These are phyloP conservation scores for Heteronetta atricapilla DNA, from an alignment of 2,113 vertebrate species.

Conservation along the genomic window DNA sequence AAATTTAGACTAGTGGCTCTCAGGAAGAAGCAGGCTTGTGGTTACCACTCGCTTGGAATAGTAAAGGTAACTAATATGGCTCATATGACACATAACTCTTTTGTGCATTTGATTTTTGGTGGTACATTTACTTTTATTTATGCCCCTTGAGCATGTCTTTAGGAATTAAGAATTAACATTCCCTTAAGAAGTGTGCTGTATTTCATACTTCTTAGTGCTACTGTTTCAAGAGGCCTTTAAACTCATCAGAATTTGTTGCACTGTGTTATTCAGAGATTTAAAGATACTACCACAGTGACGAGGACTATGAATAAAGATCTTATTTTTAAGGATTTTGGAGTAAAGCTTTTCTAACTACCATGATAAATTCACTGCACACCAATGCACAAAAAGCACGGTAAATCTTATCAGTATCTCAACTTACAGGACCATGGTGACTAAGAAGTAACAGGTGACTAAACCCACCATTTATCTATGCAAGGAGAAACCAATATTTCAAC, in stretches of 20 bases:
- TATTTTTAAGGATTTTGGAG: not conserved
- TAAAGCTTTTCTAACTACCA: not conserved
- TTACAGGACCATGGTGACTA: not conserved
- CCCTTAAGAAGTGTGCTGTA: not conserved
- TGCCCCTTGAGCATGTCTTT: not conserved
- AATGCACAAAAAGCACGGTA: not conserved
- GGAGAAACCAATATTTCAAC: not conserved
- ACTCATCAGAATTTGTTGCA: not conserved
- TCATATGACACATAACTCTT: not conserved
- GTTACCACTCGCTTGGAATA: not conserved
- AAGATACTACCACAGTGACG: not conserved
- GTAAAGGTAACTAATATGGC: not conserved
- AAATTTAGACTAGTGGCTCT: not conserved
- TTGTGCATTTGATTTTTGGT: not conserved
- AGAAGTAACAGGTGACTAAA: not conserved
- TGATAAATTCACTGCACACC: not conserved
- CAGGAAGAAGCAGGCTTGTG: not conserved
- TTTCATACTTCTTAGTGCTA: not conserved
- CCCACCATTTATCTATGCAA: not conserved
- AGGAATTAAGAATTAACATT: not conserved
- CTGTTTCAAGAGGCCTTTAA: not conserved
- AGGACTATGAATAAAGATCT: not conserved
- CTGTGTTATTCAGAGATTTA: not conserved
- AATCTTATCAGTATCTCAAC: not conserved
- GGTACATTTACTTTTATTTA: not conserved